phyloP scores from a whole-genome alignment of 2,888 invertebrate genomes.

The Cantharis nigra region DNA sequence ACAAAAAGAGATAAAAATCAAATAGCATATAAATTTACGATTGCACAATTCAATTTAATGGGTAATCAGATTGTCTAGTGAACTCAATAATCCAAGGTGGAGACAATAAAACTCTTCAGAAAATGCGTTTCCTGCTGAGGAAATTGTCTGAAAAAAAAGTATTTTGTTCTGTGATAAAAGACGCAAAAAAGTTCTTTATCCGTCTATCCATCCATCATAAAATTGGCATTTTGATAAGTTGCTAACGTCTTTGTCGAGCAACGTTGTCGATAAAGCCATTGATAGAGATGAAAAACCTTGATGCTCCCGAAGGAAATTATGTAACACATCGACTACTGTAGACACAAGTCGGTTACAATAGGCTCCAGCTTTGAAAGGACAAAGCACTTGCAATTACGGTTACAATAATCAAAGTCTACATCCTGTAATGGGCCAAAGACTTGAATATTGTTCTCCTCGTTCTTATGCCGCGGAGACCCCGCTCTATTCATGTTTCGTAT shows the following conservation, averaged over 20 bases:
- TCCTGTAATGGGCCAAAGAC: conserved; percentile 50
- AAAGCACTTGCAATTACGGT: conserved; percentile 53
- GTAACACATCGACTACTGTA: conserved; percentile 29
- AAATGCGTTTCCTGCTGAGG: conserved; percentile 43
- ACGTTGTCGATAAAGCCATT: background rate
- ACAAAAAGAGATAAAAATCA: background rate
- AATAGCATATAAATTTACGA: conserved; percentile 3
- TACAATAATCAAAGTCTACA: conserved; percentile 54
- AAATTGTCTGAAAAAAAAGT: conserved; percentile 44
- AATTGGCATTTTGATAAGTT: conserved; percentile 26
- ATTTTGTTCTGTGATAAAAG: conserved; percentile 23
- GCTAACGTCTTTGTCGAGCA: conserved; percentile 16
- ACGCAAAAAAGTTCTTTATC: conserved; percentile 15
- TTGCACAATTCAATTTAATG: conserved; percentile 22
- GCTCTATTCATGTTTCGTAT: conserved; percentile 40
- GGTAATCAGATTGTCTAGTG: conserved; percentile 31
- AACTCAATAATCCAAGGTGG: conserved; percentile 32
- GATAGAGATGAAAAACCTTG: conserved; percentile 19
- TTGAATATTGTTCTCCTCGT: conserved; percentile 35
- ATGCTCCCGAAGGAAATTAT: conserved; percentile 23
- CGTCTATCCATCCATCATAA: conserved; percentile 26
- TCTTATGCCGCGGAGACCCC: conserved; percentile 34
- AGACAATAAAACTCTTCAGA: conserved; percentile 47
- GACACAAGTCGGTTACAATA: conserved; percentile 47
- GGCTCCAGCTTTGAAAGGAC: conserved; percentile 49